Evolutionary conservation across 1,140 invertebrate species (phyloP), one percentile per base, ranked within the genome.

Genomic region (Philotrypesis tridentata): DNA sequence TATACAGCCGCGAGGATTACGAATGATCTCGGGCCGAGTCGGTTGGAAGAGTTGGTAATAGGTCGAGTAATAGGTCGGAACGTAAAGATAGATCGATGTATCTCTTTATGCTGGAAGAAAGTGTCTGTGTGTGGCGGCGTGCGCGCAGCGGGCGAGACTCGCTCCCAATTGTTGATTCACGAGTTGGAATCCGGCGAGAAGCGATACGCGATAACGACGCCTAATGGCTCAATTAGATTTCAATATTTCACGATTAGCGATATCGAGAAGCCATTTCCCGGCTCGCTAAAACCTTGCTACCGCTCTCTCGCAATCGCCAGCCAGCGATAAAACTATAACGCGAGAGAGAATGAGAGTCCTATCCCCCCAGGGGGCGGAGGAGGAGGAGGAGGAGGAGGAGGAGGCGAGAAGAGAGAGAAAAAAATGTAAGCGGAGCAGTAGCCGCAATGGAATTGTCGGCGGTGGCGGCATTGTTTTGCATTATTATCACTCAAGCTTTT

Each of bases 221-320:
- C 12, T 74, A 76, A 81, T 76, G 80, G 63, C 23, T 60, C 80
- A 81, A 81, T 75, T 76, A 75, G 23, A 75, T 67, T 55, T 75
- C 61, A 80, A 80, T 80, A 73, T 31, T 68, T 75, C 33, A 75
- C 70, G 33, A 37, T 79, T 25, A 17, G 3, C 9, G 29, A 71
- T 79, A 79, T 79, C 77, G 77, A 33, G 48, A 55, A 55, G 17
- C 48, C 48, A 55, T 55, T 55, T 55, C 5, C 48, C 17, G 21
- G 48, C 21, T 14, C 21, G n/a, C 48, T 55, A 55, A 55, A 55
- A 55, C 48, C 0, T 17, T 1, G 5, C 48, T 14, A 55, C 48
- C n/a, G 17, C 6, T 14, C 48, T 55, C 21, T 55, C n/a, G 21
- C 61, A n/a, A n/a, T n/a, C 25, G 37, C 61, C 17, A 8, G 68